Base-by-base conservation (phyloP, 2,797 vertebrate genomes). In the Diglossa cyanea region DNA sequence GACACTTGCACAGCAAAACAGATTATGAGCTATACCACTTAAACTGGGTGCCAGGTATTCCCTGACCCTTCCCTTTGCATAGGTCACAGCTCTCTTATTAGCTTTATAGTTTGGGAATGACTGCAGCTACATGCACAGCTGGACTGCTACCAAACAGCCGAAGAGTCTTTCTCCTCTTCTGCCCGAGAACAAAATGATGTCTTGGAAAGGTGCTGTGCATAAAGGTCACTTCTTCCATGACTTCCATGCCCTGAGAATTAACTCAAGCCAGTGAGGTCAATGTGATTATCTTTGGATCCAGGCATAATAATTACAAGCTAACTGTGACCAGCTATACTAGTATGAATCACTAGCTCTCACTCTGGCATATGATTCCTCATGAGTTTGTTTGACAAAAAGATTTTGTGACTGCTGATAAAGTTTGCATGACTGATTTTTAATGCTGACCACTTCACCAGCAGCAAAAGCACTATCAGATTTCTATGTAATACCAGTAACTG, bases 1-100 rank as follows among this genome's bases (percentile, higher is more conserved):
- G 60, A 71, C 61, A 48, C 55, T 90, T 79, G 63, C 63, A 68
- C 48, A 87, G 48, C 53, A 79, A 87, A 93, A 77, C 31, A 85
- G 51, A 63, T 87, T 85, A 77, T 61, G 82, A 90, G 20, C 79
- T 78, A 12, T 75, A 42, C 28, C 16, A 20, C 62, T 91, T 94
- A 78, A 4, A 31, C 70, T 35, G 65, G 50, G 35, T 71, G 63
- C 72, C 42, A 45, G 0, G 58, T 93, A 83, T 88, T 94, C 39
- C 78, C 80, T 63, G 85, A 93, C 63, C 55, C 65, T 87, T 70
- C 42, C 50, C 18, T 93, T 87, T 67, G 86, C 76, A 66, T 81
- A 93, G 82, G 62, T 91, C 72, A 50, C 53, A 90, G 61, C 50
- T 88, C 39, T 86, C 37, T 91, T 95, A 71, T 35, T 80, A 83